A percentile compares a stretch with the other conserved stretches of the same genome.
Evolutionary conservation across 2,113 vertebrate species (phyloP).

Genomic region (Carollia perspicillata): DNA sequence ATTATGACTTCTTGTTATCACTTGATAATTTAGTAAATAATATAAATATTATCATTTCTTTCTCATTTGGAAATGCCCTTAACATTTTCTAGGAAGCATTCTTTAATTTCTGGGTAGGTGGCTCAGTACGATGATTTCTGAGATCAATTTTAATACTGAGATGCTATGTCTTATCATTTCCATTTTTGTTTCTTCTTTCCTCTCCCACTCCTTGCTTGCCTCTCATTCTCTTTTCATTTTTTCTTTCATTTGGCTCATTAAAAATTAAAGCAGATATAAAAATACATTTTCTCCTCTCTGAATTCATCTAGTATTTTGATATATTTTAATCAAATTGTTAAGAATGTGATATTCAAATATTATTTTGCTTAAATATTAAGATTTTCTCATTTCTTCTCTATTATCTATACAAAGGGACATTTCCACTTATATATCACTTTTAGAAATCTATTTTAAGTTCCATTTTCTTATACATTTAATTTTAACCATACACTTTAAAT

Average conservation of each 20-base stretch:
- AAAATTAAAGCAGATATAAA: neutral
- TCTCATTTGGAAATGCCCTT: neutral
- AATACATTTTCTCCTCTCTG: neutral
- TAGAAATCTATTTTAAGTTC: conserved; percentile 2
- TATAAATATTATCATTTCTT: neutral
- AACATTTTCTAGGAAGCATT: neutral
- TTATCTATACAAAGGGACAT: neutral
- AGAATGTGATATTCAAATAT: neutral
- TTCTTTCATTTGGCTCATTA: neutral
- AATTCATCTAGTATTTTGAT: neutral
- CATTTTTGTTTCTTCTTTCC: neutral
- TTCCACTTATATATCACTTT: neutral
- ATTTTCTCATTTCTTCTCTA: neutral
- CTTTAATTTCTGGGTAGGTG: neutral
- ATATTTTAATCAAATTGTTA: conserved; percentile 14
- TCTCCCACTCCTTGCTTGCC: neutral
- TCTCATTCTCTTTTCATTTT: neutral
- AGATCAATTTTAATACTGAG: neutral
- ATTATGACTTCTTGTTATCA: neutral
- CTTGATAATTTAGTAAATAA: neutral
- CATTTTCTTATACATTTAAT: conserved; percentile 34
- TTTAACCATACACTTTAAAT: conserved; percentile 40
- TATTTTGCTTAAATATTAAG: neutral
- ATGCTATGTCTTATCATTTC: neutral
- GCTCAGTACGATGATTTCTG: neutral